Evolutionary conservation across 2,113 vertebrate species (phyloP).

Genomic region (Cnemophilus loriae): DNA sequence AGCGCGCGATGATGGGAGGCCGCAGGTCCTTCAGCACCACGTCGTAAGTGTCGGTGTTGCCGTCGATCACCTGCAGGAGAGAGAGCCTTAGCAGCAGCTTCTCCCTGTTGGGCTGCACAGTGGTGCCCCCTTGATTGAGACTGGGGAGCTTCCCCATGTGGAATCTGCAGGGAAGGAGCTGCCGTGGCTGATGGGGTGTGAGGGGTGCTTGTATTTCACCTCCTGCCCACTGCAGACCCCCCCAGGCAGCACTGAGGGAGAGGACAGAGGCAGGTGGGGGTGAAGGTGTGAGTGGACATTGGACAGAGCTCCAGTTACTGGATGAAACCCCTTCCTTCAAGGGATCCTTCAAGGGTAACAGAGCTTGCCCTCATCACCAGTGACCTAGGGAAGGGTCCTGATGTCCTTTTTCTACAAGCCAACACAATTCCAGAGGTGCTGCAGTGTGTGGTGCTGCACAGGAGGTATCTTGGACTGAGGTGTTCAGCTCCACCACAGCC

Average conservation of each 20-base stretch:
- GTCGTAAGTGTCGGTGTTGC: conserved; percentile 79
- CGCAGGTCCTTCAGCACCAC: conserved; percentile 83
- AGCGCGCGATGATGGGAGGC: conserved; percentile 83
- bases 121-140: background rate
- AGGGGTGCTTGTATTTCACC: background rate
- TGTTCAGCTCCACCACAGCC: background rate
- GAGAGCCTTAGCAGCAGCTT: background rate
- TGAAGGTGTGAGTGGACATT: rapidly evolving
- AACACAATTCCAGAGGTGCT: background rate
- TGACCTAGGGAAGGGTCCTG: background rate
- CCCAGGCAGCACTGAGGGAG: background rate
- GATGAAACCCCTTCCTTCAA: background rate
- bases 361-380: background rate
- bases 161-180: background rate
- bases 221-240: background rate
- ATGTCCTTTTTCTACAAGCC: background rate
- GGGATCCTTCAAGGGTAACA: too few species aligned
- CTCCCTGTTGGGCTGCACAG: background rate
- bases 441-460: background rate
- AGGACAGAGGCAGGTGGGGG: background rate
- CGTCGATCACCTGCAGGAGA: conserved; percentile 76
- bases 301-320: background rate
- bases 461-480: background rate
- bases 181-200: background rate
- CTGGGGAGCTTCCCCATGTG: background rate